These are phyloP conservation scores for Rhincodon typus DNA, from an alignment of 2,797 vertebrate species.

Conservation along the genomic window DNA sequence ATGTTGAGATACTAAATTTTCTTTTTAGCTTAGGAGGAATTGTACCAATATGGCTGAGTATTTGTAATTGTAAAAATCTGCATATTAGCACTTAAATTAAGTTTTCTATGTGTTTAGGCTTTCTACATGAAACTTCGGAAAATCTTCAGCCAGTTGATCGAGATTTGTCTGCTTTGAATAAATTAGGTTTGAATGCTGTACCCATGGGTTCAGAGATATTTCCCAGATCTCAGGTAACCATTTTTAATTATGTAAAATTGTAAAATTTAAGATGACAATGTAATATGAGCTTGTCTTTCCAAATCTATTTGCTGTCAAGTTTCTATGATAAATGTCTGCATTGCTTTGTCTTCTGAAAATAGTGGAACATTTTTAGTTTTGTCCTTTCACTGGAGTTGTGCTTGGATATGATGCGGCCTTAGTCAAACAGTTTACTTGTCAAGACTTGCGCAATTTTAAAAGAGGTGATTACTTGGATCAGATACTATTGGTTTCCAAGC, in stretches of 20 bases:
- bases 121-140: slow-evolving; percentile 56
- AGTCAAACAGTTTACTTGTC: neutral
- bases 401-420: neutral
- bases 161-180: slow-evolving; percentile 22
- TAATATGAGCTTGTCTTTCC: neutral
- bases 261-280: neutral
- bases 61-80: neutral
- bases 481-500: neutral
- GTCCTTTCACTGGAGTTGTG: neutral
- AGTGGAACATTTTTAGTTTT: neutral
- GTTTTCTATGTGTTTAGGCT: neutral
- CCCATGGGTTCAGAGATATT: neutral
- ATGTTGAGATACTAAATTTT: neutral
- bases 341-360: neutral
- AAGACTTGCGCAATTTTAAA: neutral
- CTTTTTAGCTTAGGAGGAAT: neutral
- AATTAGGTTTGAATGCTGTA: neutral
- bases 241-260: too few species aligned
- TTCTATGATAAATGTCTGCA: neutral
- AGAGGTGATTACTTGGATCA: neutral
- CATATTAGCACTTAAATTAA: neutral
- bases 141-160: slow-evolving; percentile 65
- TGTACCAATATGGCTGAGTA: neutral
- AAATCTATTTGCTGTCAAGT: neutral
- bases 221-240: slow-evolving; percentile 55